A percentile compares a stretch with the other conserved stretches of the same genome.
Evolutionary conservation across 2,888 invertebrate species (phyloP).

Genomic region (Pachymerium ferrugineum): DNA sequence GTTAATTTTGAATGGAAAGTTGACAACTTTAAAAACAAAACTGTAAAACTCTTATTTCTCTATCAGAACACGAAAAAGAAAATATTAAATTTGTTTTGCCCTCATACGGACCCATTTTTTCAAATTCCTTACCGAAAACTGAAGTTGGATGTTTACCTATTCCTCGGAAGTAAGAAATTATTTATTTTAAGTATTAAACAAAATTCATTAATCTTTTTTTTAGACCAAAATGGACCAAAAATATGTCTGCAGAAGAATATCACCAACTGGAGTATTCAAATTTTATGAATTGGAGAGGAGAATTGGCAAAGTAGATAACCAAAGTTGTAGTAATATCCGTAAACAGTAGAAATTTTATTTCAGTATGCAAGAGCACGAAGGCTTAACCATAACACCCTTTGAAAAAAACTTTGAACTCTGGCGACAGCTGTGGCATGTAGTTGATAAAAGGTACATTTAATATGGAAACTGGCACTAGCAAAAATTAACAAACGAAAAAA

Average conservation of each 20-base stretch:
- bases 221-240: conserved; percentile 70
- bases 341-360: not conserved
- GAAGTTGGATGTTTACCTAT: not conserved
- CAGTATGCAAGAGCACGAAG: conserved; percentile 66
- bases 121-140: not conserved
- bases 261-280: conserved; percentile 69
- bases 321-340: not conserved
- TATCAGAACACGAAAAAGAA: no score
- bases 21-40: no score
- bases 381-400: conserved; percentile 85
- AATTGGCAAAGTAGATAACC: conserved; percentile 57
- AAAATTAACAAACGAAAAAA: not conserved
- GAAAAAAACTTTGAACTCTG: conserved; percentile 97
- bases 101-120: not conserved
- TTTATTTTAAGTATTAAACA: not conserved
- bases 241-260: conserved; percentile 73
- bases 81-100: not conserved
- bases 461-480: not conserved
- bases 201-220: conserved; percentile 45
- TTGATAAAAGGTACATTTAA: conserved; percentile 65
- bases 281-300: conserved; percentile 86
- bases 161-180: not conserved
- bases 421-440: conserved; percentile 96
- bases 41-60: no score
- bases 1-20: no score